phyloP scores from a whole-genome alignment of 2,113 vertebrate species.

The Jacana jacana region DNA sequence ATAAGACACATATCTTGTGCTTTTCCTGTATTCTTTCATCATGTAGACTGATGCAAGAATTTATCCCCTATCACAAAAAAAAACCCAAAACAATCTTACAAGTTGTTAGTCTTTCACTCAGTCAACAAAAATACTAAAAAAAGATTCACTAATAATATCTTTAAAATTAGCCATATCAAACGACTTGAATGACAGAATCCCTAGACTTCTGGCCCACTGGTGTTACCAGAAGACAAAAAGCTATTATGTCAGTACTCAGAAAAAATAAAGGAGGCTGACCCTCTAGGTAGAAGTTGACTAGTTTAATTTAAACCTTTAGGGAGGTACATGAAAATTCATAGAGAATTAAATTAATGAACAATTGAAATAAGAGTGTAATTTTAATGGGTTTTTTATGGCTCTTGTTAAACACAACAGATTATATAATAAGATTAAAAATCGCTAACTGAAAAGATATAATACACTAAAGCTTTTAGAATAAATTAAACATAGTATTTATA shows the following conservation, averaged over 20 bases:
- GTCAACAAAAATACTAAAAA: neutral
- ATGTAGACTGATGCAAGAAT: neutral
- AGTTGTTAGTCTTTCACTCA: neutral
- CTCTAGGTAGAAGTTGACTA: neutral
- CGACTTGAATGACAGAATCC: neutral
- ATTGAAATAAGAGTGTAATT: neutral
- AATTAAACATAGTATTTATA: neutral
- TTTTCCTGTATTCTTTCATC: neutral
- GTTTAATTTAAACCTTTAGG: neutral
- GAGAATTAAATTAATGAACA: neutral
- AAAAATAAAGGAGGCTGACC: neutral
- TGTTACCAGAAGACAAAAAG: neutral
- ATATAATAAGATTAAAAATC: neutral
- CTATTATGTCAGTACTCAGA: neutral
- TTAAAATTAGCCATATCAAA: neutral
- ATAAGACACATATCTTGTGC: neutral
- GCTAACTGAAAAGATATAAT: neutral
- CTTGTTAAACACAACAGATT: neutral
- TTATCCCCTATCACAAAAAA: neutral
- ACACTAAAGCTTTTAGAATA: neutral
- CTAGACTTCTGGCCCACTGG: neutral
- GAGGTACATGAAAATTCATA: neutral
- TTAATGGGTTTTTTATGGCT: neutral
- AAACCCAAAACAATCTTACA: neutral
- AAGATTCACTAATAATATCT: neutral